Percentiles rank a stretch among this genome's conserved stretches.
Evolutionary conservation across 2,797 vertebrate genomes (phyloP).

Genomic region (Trachops cirrhosus): DNA sequence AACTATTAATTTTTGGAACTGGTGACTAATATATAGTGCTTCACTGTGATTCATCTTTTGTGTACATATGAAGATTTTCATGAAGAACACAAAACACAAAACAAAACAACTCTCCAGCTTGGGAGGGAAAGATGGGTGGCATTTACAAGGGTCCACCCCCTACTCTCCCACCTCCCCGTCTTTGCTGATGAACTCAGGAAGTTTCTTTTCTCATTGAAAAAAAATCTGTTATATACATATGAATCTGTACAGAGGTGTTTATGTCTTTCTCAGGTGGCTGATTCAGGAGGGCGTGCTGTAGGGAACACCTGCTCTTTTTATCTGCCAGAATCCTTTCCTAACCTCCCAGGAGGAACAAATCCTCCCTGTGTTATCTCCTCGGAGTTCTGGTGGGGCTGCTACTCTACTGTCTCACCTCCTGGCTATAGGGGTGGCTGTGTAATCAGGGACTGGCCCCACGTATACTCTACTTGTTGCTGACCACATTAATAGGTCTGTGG

Average conservation of each 20-base stretch:
- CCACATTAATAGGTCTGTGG: background rate
- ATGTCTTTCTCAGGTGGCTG: background rate
- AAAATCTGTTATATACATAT: background rate
- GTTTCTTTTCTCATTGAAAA: background rate
- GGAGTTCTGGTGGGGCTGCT: background rate
- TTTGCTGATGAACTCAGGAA: background rate
- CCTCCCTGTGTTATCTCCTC: background rate
- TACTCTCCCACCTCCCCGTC: background rate
- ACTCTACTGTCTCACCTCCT: background rate
- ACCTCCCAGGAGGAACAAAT: background rate
- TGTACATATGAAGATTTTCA: background rate
- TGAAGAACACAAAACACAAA: background rate
- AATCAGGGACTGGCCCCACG: background rate
- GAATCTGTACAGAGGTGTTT: background rate
- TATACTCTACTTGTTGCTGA: background rate
- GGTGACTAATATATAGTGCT: background rate
- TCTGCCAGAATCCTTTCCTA: background rate
- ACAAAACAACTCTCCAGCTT: background rate
- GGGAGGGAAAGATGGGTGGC: background rate
- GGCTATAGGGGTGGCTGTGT: background rate
- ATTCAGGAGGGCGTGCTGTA: background rate
- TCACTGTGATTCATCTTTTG: background rate
- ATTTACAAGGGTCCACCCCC: background rate
- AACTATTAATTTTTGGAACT: constrained; percentile 15
- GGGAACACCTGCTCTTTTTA: background rate